Evolutionary conservation across 2,113 vertebrate genomes (phyloP), one percentile per base, ranked within the genome.

Genomic region (Parus major): DNA sequence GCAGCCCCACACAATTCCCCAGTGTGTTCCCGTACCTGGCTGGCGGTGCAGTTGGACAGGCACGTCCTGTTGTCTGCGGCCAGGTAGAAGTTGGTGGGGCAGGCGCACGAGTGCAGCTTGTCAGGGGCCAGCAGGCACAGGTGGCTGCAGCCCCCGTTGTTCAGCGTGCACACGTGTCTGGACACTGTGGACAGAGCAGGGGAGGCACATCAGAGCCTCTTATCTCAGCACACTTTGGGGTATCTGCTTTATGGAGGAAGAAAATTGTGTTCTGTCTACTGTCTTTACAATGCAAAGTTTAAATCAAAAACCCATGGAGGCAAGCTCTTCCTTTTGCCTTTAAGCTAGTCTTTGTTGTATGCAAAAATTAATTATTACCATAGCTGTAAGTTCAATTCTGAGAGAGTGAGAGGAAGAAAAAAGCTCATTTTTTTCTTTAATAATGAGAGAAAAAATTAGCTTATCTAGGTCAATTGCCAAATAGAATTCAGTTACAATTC

Each of bases 1-100:
- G 31, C 11, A 41, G 57, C 1, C 3, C n/a, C 53, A n/a, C 3
- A 2, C 1, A 6, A 9, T 6, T 7, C 12, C 25, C 6, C 14
- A 1, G 1, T 8, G 2, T 2, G 16, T 20, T 2, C 2, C 20
- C 98, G 89, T 85, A 99, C 99, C 98, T 99, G 99, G 95, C 99
- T 99, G 86, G 99, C 99, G 22, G 99, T 99, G 97, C 99, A 99
- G 97, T 99, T 99, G 41, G 99, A 99, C 61, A 99, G 98, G 92
- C 99, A 99, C 10, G 98, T 99, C 97, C 98, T 99, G 57, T 99
- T 99, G 94, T 99, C 99, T 1, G 98, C 98, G 24, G 99, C 99
- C 73, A 99, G 98, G 97, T 99, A 99, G 94, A 99, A 99, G 97
- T 99, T 99, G 36, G 99, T 99, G 79, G 99, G 99, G 95, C 99